Conservation (phyloP, 2,888 invertebrate species). For the Pediacus dermestoides region DNA sequence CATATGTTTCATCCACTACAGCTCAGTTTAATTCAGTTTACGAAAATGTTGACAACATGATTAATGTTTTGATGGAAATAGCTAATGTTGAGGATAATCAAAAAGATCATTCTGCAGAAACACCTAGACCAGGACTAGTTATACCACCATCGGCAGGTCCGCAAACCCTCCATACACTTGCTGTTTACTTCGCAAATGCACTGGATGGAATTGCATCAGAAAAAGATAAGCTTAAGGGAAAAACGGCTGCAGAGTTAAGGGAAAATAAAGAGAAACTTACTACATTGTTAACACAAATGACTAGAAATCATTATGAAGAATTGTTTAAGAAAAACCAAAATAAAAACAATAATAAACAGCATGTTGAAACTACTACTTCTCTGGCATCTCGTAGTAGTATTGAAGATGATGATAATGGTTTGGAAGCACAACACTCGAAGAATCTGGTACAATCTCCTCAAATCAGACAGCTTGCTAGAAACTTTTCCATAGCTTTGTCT, state of each 20-base stretch:
- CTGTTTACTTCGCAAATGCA: slow-evolving; percentile 75
- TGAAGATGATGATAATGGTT: slow-evolving; percentile 48
- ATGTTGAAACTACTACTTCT: slow-evolving; percentile 17
- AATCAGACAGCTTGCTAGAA: slow-evolving; percentile 75
- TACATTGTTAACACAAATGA: slow-evolving; percentile 63
- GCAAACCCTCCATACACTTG: slow-evolving; percentile 72
- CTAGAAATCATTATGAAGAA: slow-evolving; percentile 61
- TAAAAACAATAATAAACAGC: background rate
- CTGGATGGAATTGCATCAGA: slow-evolving; percentile 56
- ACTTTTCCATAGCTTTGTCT: slow-evolving; percentile 78
- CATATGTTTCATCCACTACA: slow-evolving; percentile 30
- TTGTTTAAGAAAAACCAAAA: slow-evolving; percentile 43
- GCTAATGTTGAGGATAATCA: slow-evolving; percentile 53
- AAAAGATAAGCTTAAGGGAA: slow-evolving; percentile 39
- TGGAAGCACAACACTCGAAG: slow-evolving; percentile 62
- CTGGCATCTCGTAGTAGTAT: slow-evolving; percentile 9
- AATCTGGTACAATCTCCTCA: slow-evolving; percentile 62
- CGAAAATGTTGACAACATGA: slow-evolving; percentile 67
- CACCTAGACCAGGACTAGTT: slow-evolving; percentile 59
- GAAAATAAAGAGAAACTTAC: slow-evolving; percentile 51
- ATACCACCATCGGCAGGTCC: slow-evolving; percentile 73
- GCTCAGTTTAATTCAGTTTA: slow-evolving; percentile 49
- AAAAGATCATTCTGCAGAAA: slow-evolving; percentile 52
- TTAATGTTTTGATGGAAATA: slow-evolving; percentile 63
- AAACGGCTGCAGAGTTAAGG: slow-evolving; percentile 37